A percentile compares a stretch with the other conserved stretches of the same genome.
Conservation (phyloP, 2,888 invertebrate genomes). For the Stegana nigrithorax region DNA sequence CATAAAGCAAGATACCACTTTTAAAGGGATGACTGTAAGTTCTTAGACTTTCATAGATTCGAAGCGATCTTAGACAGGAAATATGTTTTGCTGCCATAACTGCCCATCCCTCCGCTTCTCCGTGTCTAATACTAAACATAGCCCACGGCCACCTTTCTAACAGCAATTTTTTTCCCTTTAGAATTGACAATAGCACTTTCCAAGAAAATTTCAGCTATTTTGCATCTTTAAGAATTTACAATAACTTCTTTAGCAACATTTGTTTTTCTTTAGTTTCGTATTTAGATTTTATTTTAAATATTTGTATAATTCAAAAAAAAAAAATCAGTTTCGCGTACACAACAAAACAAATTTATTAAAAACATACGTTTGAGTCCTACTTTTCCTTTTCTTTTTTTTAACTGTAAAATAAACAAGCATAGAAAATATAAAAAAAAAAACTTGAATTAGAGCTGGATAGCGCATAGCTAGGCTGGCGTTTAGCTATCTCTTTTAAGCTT, state of each 20-base stretch:
- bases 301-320: neutral
- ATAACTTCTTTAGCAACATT: neutral
- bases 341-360: neutral
- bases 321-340: neutral
- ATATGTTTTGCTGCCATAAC: too few relatives aligned
- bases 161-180: too few relatives aligned
- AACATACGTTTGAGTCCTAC: too few relatives aligned
- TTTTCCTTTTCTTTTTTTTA: slow-evolving; percentile 1
- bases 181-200: too few relatives aligned
- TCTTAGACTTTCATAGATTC: too few relatives aligned
- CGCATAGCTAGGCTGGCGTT: neutral
- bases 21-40: too few relatives aligned
- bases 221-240: neutral
- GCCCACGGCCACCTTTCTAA: too few relatives aligned
- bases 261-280: neutral
- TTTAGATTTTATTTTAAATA: neutral
- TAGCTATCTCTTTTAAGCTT: neutral
- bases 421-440: neutral
- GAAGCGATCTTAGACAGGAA: too few relatives aligned
- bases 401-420: neutral
- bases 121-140: too few relatives aligned
- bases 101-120: too few relatives aligned
- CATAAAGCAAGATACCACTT: too few relatives aligned
- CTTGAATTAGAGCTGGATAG: neutral
- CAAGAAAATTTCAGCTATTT: neutral